phyloP scores from a whole-genome alignment of 1,140 invertebrate genomes.

The Wiebesia pumilae region DNA sequence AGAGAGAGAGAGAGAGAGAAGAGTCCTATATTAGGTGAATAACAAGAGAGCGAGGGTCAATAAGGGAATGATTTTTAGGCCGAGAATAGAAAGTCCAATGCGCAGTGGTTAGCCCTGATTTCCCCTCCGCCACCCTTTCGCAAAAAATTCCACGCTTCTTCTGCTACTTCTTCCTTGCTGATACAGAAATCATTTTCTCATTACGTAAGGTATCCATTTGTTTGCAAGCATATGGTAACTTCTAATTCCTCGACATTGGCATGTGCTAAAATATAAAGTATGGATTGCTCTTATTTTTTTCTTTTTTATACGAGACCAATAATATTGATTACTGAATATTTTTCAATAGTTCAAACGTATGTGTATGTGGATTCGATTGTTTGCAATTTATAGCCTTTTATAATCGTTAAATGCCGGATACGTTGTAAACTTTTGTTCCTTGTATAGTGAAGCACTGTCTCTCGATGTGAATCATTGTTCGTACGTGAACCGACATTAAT shows the following conservation, averaged over 20 bases:
- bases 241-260: neutral
- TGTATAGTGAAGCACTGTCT: neutral
- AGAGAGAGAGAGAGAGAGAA: neutral
- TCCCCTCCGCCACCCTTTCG: neutral
- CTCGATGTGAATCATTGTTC: neutral
- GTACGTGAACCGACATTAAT: too few relatives aligned
- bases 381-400: neutral
- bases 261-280: too few relatives aligned
- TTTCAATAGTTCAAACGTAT: neutral
- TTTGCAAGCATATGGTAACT: neutral
- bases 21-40: neutral
- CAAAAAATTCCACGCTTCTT: neutral
- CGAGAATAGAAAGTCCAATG: neutral
- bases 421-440: neutral
- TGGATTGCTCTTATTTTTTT: too few relatives aligned
- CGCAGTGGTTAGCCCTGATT: constrained; percentile 9
- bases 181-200: neutral
- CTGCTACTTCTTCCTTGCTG: neutral
- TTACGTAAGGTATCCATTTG: too few relatives aligned
- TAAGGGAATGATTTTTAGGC: constrained; percentile 4
- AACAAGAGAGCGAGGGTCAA: neutral
- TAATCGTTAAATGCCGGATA: neutral
- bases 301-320: too few relatives aligned
- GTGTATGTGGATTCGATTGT: neutral
- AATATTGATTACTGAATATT: too few relatives aligned